Base-by-base conservation (phyloP, 1,140 invertebrate species). In the Drosophila miranda region DNA sequence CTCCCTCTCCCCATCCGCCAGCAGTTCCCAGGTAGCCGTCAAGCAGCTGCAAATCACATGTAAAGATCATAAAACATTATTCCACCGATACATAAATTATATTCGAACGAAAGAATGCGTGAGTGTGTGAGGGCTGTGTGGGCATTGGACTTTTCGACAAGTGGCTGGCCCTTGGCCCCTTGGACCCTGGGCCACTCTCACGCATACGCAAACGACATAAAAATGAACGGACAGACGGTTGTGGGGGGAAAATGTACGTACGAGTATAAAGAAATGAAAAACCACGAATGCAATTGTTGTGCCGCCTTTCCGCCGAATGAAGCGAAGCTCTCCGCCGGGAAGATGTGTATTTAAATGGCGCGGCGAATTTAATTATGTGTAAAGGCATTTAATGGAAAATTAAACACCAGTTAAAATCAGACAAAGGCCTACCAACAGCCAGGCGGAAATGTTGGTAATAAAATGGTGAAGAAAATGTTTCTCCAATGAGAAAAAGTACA, bases 51-150 rank as follows among this genome's bases (percentile, higher is more conserved):
- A 57, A 80, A 62, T 70, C 41, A 57, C 51, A 67, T 30, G 48
- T 48, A 38, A 58, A 80, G 81, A 86, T 86, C 77, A 63, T 86
- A 78, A 87, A 87, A 69, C 82, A 77, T 87, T 81, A 71, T 86
- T 86, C 69, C 60, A 14, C 49, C 74, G 82, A 86, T 86, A 86
- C 82, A 86, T 86, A 86, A 87, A 87, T 86, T 86, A 86, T 75
- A 56, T 54, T 49, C 42, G 49, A 75, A 76, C 13, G 34, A 11
- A 13, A 13, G 34, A 38, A 4, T 78, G 59, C 79, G 79, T 83
- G 80, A 70, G 80, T 83, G 75, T 72, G 77, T 66, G 61, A 52
- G 61, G 55, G 45, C 54, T 46, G 53, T 73, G 50, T 73, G 70
- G 55, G 58, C 44, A 43, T 56, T 19, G 19, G 19, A 1, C 19